Evolutionary conservation across 2,797 vertebrate genomes (phyloP), one percentile per base, ranked within the genome.

Genomic region (Pempheris klunzingeri): DNA sequence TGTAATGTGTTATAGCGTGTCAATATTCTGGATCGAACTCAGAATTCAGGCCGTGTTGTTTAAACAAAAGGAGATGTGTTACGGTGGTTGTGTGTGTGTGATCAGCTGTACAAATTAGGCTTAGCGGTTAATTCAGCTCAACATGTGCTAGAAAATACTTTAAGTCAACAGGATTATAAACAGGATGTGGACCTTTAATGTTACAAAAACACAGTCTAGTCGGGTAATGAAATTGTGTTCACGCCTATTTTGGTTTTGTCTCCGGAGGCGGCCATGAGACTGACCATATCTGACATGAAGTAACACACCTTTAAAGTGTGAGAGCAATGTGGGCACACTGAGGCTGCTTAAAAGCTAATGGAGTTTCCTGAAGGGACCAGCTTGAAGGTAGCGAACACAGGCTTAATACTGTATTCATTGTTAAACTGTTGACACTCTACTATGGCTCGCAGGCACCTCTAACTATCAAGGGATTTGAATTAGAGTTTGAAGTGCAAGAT

Each of bases 321-420:
- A 66, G 41, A 77, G 75, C 62, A 47, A 22, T 68, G 81, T 76
- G 74, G 64, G 74, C 62, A 77, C 67, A 41, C 12, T 0, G 2
- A 53, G 47, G 53, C 70, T 71, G 59, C 80, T 89, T 88, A 83
- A 89, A 86, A 87, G 84, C 87, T 84, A 88, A 80, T 83, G 74
- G 71, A 58, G 58, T 50, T 71, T 72, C 66, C 60, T 14, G 46
- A 54, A 46, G 72, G 43, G 34, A 65, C 32, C 70, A 60, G 71
- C 38, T 26, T 64, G 36, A 38, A 72, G 78, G 52, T 28, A 41
- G 58, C 26, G n/a, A 52, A 58, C 83, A 54, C 17, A 28, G 52
- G 59, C 39, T 62, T 55, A 43, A 78, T 74, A 36, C 80, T 65
- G 50, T 43, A 36, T 72, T 77, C 7, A 57, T 71, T 43, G 26